Evolutionary conservation across 2,797 vertebrate species (phyloP), one percentile per base, ranked within the genome.

Genomic region (Limnodromus scolopaceus): DNA sequence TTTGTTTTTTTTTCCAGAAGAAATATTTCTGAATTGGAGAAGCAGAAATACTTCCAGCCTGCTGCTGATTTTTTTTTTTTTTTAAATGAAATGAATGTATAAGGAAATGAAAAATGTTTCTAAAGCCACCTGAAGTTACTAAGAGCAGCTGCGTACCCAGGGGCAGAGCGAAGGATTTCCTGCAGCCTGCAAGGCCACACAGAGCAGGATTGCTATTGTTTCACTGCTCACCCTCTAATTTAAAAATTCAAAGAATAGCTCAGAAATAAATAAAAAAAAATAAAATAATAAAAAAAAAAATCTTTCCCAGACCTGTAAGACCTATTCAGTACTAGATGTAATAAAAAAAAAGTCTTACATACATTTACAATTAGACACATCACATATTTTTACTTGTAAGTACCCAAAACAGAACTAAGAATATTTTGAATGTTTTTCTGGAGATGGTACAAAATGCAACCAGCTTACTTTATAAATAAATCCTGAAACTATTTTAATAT

Each of bases 61-160:
- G 13, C 11, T 12, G 9, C 12, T 17, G 25, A 43, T 11, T 13
- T 39, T 16, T 27, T 53, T 53, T 51, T 51, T 16, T 28, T 24
- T 16, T 23, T 41, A 6, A 60, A 53, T 49, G 17, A 87, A 53
- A 10, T 5, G 16, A 78, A 20, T 12, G 1, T 49, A 14, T 45
- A 54, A 69, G 27, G 49, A 49, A 81, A 64, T 0, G 1, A 38
- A 24, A 83, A 66, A 25, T 2, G 14, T 75, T 69, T 76, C n/a
- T 69, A 19, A 75, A 87, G 32, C 48, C 7, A 1, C 32, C 32
- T 41, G 13, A 75, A 49, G 34, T 48, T 51, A 7, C 17, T 27
- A 36, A 58, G 22, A n/a, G 45, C 0, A 1, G 32, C 65, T 48
- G 30, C 2, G 0, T 6, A 16, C 19, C 81, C 30, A 1, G 53